Evolutionary conservation across 2,888 invertebrate genomes (phyloP).

Genomic region (Cotesia congregata): DNA sequence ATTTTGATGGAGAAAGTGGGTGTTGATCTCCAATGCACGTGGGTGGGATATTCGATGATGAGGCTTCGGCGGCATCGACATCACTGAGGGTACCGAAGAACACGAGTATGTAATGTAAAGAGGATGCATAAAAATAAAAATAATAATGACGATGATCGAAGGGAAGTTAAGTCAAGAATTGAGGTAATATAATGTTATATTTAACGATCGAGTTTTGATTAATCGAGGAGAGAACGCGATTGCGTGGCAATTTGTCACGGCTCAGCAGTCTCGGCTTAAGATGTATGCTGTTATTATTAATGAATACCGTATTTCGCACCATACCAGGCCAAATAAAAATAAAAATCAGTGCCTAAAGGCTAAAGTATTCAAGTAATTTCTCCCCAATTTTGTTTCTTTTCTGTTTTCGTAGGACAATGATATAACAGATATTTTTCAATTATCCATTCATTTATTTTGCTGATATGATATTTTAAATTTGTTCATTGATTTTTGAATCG

Average conservation of each 20-base stretch:
- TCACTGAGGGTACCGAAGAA: neutral
- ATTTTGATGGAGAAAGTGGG: slow-evolving; percentile 24
- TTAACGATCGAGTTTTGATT: slow-evolving; percentile 58
- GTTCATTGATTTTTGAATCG: no score
- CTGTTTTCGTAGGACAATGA: neutral
- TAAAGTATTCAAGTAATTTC: neutral
- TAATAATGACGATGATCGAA: slow-evolving; percentile 41
- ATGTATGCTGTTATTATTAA: slow-evolving; percentile 56
- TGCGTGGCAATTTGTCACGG: slow-evolving; percentile 59
- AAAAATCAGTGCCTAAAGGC: neutral
- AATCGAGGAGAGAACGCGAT: slow-evolving; percentile 58
- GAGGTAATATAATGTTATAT: neutral
- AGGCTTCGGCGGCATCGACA: neutral
- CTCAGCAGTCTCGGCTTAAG: slow-evolving; percentile 49
- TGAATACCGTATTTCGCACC: slow-evolving; percentile 43
- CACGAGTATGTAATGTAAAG: neutral
- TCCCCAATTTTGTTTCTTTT: neutral
- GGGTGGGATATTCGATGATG: slow-evolving; percentile 19
- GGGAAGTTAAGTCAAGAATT: neutral
- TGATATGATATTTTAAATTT: no score
- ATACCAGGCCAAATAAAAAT: neutral
- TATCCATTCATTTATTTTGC: no score
- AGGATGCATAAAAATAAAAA: slow-evolving; percentile 11
- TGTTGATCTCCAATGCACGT: slow-evolving; percentile 19
- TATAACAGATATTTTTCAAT: no score